A percentile compares a stretch with the other conserved stretches of the same genome.
These are phyloP conservation scores for Hipposideros larvatus DNA, from an alignment of 2,797 vertebrate genomes.

Conservation along the genomic window DNA sequence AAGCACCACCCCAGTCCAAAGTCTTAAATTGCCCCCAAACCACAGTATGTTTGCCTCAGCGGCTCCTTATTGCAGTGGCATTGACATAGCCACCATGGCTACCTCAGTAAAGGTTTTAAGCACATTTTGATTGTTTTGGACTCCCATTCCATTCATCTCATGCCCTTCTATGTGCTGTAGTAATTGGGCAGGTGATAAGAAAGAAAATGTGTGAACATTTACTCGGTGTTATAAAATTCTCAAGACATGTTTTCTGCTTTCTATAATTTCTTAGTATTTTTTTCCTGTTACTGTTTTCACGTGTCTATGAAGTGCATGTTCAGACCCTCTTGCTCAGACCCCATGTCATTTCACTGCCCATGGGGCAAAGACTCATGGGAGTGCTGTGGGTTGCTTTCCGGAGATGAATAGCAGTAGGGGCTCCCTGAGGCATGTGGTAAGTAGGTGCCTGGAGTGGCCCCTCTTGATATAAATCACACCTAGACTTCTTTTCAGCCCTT, in stretches of 20 bases:
- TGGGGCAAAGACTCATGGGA: slow-evolving; percentile 35
- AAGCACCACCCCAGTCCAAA: no score
- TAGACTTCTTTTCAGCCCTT: background rate
- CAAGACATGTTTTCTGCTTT: background rate
- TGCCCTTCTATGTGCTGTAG: slow-evolving; percentile 32
- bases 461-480: slow-evolving; percentile 62
- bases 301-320: background rate
- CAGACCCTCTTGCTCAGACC: background rate
- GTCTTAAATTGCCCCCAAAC: background rate
- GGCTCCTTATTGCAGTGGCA: background rate
- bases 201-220: slow-evolving; percentile 40
- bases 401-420: background rate
- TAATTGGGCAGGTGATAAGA: slow-evolving; percentile 50
- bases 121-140: slow-evolving; percentile 51
- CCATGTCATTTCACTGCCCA: slow-evolving; percentile 44
- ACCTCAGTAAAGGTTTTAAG: background rate
- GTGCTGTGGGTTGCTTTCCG: background rate
- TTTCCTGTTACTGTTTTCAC: background rate
- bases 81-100: background rate
- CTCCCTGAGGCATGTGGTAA: slow-evolving; percentile 33
- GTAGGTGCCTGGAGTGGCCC: background rate
- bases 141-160: slow-evolving; percentile 56
- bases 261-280: slow-evolving; percentile 29
- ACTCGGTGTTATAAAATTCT: background rate
- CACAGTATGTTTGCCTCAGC: background rate